A percentile compares a stretch with the other conserved stretches of the same genome.
Evolutionary conservation across 2,113 vertebrate species (phyloP).

Genomic region (Helogale parvula): DNA sequence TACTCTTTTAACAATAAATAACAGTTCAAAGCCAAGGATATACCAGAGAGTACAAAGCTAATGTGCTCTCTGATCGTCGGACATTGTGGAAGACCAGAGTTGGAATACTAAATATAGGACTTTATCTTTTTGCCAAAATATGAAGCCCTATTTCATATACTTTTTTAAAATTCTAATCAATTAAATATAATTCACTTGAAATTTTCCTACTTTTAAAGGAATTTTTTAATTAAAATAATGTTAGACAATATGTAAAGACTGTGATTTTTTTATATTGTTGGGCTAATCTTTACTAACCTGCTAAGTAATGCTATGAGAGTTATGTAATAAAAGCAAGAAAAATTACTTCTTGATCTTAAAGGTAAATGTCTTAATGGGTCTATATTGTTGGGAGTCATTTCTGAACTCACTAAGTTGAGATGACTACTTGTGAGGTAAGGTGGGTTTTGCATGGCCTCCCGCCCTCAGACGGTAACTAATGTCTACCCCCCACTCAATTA

Average conservation of each 20-base stretch:
- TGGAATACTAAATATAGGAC: not conserved
- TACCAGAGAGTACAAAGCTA: not conserved
- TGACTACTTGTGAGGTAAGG: no score
- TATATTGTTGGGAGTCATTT: no score
- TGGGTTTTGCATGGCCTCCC: no score
- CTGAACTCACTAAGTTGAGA: no score
- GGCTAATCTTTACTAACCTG: not conserved
- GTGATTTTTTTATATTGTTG: not conserved
- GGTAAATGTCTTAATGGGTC: not conserved
- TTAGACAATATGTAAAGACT: not conserved
- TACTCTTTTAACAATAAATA: not conserved
- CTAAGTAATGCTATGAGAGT: not conserved
- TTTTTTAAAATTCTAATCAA: not conserved
- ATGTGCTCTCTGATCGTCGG: not conserved
- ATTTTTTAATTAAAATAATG: constrained; percentile 6
- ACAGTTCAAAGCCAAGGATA: not conserved
- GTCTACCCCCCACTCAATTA: no score
- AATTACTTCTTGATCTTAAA: not conserved
- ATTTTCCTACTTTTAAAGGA: not conserved
- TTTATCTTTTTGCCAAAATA: not conserved
- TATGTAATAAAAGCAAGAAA: not conserved
- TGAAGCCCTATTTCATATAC: not conserved
- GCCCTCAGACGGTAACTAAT: no score
- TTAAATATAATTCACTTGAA: not conserved
- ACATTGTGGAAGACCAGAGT: not conserved